Evolutionary conservation across 2,888 invertebrate species (phyloP), one percentile per base, ranked within the genome.

Genomic region (Calameuta filiformis): DNA sequence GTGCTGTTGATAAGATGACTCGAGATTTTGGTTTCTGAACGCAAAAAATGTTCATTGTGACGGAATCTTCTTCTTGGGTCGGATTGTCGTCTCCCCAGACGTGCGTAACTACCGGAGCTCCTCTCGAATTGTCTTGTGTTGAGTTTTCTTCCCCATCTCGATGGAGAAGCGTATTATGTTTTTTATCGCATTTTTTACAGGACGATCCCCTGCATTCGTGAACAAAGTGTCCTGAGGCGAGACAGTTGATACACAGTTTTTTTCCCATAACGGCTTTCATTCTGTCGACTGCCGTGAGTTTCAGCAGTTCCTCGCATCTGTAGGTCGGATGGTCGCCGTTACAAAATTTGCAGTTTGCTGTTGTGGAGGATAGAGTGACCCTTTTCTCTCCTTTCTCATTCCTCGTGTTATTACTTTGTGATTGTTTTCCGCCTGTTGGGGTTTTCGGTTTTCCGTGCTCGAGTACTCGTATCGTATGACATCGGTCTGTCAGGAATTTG

Each of bases 401-500:
- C 33, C 30, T 69, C 69, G 30, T 37, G 56, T 40, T 75, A 33
- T 11, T 68, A 12, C 68, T 33, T 33, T 12, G 31, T 68, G 30
- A 9, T 35, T 35, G 35, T 9, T 35, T 35, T 35, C 35, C 35
- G 35, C 35, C 35, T 35, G 35, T 11, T 9, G 35, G 11, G 11
- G 35, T 9, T 34, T 79, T 80, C 33, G 69, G 30, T 75, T 79
- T 81, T 71, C 78, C 73, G 74, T 79, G 77, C 11, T 77, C 56
- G 9, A 79, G 74, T 56, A 81, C 68, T 35, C 76, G 12, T 15
- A 79, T n/a, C 6, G 78, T 79, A 37, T 80, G 77, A 68, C 78
- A 73, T 35, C 80, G 75, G 68, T 83, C 81, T 4, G 77, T 78
- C 12, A 81, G 69, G 73, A 82, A 83, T 56, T 78, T 81, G 9